Conservation (phyloP, 1,140 invertebrate species). For the Agraylea sexmaculata region DNA sequence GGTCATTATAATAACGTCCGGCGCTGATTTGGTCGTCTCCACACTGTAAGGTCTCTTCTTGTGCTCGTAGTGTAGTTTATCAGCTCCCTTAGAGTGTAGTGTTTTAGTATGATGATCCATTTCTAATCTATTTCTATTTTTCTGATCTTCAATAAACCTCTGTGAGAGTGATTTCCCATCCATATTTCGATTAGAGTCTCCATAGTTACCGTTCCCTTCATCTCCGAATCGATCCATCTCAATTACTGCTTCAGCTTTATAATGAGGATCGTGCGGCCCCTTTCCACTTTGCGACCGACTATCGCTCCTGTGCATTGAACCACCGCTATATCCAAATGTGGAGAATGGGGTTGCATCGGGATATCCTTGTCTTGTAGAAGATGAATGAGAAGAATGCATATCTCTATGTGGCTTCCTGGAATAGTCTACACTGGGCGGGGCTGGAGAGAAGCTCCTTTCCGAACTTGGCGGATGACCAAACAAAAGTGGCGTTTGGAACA, state of each 20-base stretch:
- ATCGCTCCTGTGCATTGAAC: constrained; percentile 27
- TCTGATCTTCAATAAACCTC: constrained; percentile 12
- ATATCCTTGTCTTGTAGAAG: constrained; percentile 6
- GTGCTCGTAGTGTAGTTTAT: constrained; percentile 31
- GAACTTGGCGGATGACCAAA: constrained; percentile 25
- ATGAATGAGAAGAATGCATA: constrained; percentile 12
- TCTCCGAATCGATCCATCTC: constrained; percentile 41
- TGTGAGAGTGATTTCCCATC: constrained; percentile 22
- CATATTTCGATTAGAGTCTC: constrained; percentile 10
- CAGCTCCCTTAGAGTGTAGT: constrained; percentile 21
- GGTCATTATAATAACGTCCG: constrained; percentile 70
- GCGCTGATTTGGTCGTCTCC: constrained; percentile 71
- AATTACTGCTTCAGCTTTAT: constrained; percentile 52
- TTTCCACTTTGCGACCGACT: constrained; percentile 30
- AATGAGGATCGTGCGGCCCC: constrained; percentile 36
- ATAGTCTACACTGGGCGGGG: constrained; percentile 17
- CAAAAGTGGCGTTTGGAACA: constrained; percentile 44
- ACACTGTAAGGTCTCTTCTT: constrained; percentile 53
- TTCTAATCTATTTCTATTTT: constrained; percentile 14
- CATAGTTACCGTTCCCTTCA: constrained; percentile 16
- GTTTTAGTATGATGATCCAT: constrained; percentile 14
- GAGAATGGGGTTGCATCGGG: constrained; percentile 28
- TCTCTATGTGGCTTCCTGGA: constrained; percentile 16
- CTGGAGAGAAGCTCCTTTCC: constrained; percentile 24
- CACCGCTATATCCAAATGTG: constrained; percentile 45